Percentiles rank a stretch among this genome's conserved stretches.
Conservation (phyloP, 2,888 invertebrate genomes). For the Leptura quadrifasciata region DNA sequence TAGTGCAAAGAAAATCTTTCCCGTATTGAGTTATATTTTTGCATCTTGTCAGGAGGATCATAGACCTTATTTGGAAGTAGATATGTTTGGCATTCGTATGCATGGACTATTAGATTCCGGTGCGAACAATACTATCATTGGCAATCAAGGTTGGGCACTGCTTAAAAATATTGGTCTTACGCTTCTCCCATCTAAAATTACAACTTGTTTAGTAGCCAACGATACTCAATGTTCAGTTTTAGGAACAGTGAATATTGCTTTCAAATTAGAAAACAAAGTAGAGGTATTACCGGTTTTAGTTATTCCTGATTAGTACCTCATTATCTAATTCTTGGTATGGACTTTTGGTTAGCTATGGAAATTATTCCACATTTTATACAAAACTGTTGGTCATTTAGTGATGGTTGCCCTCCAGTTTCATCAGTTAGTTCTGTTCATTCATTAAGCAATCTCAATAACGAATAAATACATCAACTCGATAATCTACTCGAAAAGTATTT, state of each 20-base stretch:
- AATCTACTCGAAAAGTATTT: not conserved
- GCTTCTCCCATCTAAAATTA: not conserved
- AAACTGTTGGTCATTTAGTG: slow-evolving; percentile 12
- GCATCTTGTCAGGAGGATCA: slow-evolving; percentile 13
- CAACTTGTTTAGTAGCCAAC: slow-evolving; percentile 29
- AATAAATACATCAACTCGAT: not conserved
- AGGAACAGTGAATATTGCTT: slow-evolving; percentile 17
- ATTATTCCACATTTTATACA: slow-evolving; percentile 30
- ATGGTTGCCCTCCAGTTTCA: not conserved
- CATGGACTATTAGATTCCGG: slow-evolving; percentile 41
- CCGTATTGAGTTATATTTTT: no score
- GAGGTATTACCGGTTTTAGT: slow-evolving; percentile 13
- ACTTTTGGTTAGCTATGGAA: slow-evolving; percentile 34
- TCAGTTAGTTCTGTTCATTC: not conserved
- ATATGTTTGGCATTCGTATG: slow-evolving; percentile 10
- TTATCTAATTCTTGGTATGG: slow-evolving; percentile 37
- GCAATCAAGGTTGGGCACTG: slow-evolving; percentile 18
- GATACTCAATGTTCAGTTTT: not conserved
- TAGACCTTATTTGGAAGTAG: slow-evolving; percentile 34
- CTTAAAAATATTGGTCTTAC: slow-evolving; percentile 2
- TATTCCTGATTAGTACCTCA: slow-evolving; percentile 31
- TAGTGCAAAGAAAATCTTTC: no score
- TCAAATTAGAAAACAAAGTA: slow-evolving; percentile 21
- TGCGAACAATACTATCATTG: slow-evolving; percentile 22
- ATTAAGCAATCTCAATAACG: not conserved